A percentile compares a stretch with the other conserved stretches of the same genome.
These are phyloP conservation scores for Zaprionus bogoriensis DNA, from an alignment of 2,888 invertebrate species.

Conservation along the genomic window DNA sequence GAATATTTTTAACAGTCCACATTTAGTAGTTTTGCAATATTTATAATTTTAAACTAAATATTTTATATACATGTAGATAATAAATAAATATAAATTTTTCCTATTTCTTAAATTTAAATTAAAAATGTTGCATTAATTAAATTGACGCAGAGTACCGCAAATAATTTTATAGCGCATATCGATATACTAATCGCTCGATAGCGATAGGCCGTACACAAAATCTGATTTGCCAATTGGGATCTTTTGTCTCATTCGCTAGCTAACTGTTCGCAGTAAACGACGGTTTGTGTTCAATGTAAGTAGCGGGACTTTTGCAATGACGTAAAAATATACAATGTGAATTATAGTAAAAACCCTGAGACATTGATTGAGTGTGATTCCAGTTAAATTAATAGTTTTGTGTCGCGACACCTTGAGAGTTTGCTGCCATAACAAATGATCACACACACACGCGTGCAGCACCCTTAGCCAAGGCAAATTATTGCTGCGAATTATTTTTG, in stretches of 20 bases:
- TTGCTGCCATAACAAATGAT: conserved; percentile 26
- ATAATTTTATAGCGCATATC: conserved; percentile 31
- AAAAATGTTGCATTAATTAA: neutral
- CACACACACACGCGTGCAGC: too few relatives aligned
- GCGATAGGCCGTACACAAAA: neutral
- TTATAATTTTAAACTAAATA: too few relatives aligned
- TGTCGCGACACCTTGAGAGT: conserved; percentile 8
- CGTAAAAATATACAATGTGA: conserved; percentile 60
- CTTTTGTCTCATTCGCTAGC: conserved; percentile 60
- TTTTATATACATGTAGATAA: too few relatives aligned
- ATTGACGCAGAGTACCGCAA: conserved; percentile 25
- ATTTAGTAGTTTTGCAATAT: too few relatives aligned
- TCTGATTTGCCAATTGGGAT: conserved; percentile 32
- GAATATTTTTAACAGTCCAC: too few relatives aligned
- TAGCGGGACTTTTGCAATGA: conserved; percentile 62
- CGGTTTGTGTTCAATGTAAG: conserved; percentile 81
- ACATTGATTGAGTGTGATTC: conserved; percentile 31
- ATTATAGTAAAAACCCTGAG: conserved; percentile 23
- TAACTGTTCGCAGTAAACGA: conserved; percentile 56
- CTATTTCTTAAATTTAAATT: too few relatives aligned
- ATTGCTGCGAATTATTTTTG: conserved; percentile 34
- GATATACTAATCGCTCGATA: conserved; percentile 13
- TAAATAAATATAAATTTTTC: too few relatives aligned
- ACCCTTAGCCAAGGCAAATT: conserved; percentile 9
- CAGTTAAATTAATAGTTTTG: conserved; percentile 26